A percentile compares a stretch with the other conserved stretches of the same genome.
These are phyloP conservation scores for Phalacrocorax pelagicus DNA, from an alignment of 2,113 vertebrate genomes.

Conservation along the genomic window DNA sequence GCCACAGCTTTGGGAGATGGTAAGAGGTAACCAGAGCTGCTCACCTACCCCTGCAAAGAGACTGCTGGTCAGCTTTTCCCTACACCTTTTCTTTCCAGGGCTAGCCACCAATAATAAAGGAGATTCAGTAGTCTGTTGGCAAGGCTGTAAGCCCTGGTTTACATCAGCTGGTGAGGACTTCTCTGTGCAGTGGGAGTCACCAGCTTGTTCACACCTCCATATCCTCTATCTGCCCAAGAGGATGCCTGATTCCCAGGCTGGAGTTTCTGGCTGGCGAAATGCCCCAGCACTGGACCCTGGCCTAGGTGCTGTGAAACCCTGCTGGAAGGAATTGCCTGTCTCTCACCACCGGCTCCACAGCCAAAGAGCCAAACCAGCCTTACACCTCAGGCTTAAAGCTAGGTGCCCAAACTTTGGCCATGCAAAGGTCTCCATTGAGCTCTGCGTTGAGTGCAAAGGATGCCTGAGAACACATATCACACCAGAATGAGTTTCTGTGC, in stretches of 20 bases:
- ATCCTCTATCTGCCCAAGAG: not conserved
- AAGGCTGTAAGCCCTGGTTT: not conserved
- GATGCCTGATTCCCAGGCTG: not conserved
- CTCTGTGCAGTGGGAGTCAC: not conserved
- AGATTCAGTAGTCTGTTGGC: not conserved
- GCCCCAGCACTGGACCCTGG: not conserved
- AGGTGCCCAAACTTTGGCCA: not conserved
- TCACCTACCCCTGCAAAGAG: not conserved
- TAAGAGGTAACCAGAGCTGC: not conserved
- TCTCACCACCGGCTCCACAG: not conserved
- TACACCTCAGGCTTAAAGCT: not conserved
- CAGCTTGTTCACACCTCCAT: not conserved
- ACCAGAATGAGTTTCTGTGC: not conserved
- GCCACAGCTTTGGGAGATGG: not conserved
- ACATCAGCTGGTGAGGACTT: not conserved
- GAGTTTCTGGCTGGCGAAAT: not conserved
- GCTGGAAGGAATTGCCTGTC: not conserved
- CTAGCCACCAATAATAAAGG: not conserved
- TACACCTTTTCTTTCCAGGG: not conserved
- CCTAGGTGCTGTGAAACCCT: fast-evolving
- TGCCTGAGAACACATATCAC: not conserved
- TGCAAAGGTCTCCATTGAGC: not conserved
- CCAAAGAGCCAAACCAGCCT: not conserved
- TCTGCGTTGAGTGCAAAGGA: not conserved
- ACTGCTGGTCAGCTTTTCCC: not conserved